Evolutionary conservation across 30 jellyfish, hydroid and myxozoan genomes (phyloP), one percentile per base, ranked within the genome.

Genomic region (Nemopilema nomurai): DNA sequence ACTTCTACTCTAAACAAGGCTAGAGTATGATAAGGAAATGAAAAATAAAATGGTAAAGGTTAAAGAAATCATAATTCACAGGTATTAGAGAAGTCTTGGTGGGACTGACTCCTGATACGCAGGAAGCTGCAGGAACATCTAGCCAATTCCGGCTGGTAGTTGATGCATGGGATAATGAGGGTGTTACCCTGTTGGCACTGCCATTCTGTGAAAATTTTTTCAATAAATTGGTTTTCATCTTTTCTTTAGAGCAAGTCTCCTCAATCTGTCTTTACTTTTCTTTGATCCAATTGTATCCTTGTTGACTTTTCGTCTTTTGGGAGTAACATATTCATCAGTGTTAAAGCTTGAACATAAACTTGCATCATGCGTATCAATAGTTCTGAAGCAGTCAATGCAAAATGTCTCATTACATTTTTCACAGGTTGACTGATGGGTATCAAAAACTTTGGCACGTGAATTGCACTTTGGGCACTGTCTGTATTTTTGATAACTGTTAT

Each of bases 401-500:
- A 83, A 83, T 57, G 49, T 49, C 29, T 83, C 86, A 27, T 51
- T 26, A 24, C 92, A 83, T 28, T 24, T 8, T 9, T 50, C 49
- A 21, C 92, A 83, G 1, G 57, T 28, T 33, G 92, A 84, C 7
- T 67, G 25, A 28, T 71, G 30, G 19, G 53, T 53, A n/a, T 72
- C 78, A 33, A 70, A 53, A 25, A 83, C 62, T 32, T 29, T 83
- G 18, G 92, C 92, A 9, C 86, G 92, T 28, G 92, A 83, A 51
- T 49, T 71, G 75, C 92, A 83, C 17, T 71, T 83, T 0, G 92
- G 92, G 33, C 92, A 83, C 16, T 86, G 92, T 17, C 92, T 51
- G 41, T 25, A 83, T 78, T 62, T 64, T 26, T 1, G 6, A 9
- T n/a, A 19, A 49, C 7, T 77, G 8, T 28, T 24, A 28, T 62